Conservation (phyloP, 1,140 invertebrate genomes). For the Hestina assimilis region DNA sequence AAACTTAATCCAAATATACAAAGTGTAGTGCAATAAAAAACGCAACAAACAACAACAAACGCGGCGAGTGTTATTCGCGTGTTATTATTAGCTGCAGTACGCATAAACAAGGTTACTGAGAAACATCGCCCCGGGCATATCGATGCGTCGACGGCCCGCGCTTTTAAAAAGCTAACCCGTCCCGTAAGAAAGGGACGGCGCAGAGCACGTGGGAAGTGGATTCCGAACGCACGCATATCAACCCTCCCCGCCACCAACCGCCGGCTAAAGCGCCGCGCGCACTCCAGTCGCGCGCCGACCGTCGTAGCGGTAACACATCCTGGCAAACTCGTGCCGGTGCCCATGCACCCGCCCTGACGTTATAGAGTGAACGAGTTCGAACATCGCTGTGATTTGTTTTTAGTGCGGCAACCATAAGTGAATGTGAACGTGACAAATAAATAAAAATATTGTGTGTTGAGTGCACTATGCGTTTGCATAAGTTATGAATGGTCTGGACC, state of each 20-base stretch:
- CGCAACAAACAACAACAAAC: conserved; percentile 52
- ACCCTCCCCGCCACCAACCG: conserved; percentile 33
- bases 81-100: conserved; percentile 71
- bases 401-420: conserved; percentile 56
- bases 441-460: conserved; percentile 58
- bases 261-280: conserved; percentile 55
- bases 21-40: conserved; percentile 51
- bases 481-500: conserved; percentile 77
- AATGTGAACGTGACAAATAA: conserved; percentile 60
- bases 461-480: conserved; percentile 73
- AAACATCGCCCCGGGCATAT: conserved; percentile 61
- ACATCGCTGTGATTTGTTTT: conserved; percentile 67
- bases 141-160: conserved; percentile 61
- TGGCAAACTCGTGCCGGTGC: conserved; percentile 23
- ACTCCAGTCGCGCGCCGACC: conserved; percentile 72
- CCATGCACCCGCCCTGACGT: conserved; percentile 64
- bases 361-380: conserved; percentile 60
- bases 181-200: conserved; percentile 67
- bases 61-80: conserved; percentile 57
- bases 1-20: conserved; percentile 37
- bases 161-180: conserved; percentile 76
- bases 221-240: conserved; percentile 75
- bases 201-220: conserved; percentile 73
- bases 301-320: conserved; percentile 52
- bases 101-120: conserved; percentile 67